Evolutionary conservation across 2,888 invertebrate genomes (phyloP).

Genomic region (Amphipoea lucens): DNA sequence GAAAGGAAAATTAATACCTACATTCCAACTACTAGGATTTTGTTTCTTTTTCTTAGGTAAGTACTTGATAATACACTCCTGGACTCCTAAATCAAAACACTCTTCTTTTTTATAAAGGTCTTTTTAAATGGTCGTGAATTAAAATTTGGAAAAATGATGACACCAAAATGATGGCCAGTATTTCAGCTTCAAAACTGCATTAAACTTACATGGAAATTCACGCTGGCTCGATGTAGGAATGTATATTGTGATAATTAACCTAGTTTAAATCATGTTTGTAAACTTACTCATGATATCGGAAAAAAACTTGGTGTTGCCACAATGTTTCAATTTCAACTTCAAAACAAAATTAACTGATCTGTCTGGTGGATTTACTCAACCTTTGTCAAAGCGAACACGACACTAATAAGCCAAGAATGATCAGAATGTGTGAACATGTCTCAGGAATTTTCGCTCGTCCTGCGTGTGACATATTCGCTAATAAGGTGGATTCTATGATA

Average conservation of each 20-base stretch:
- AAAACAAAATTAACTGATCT: slow-evolving; percentile 5
- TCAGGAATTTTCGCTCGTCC: slow-evolving; percentile 7
- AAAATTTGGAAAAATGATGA: neutral
- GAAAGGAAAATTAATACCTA: neutral
- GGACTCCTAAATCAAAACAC: neutral
- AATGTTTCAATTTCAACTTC: neutral
- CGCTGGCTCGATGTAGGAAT: neutral
- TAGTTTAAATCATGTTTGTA: neutral
- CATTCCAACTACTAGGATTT: neutral
- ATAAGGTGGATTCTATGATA: neutral
- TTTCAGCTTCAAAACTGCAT: neutral
- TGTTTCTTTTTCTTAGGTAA: neutral
- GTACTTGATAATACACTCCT: neutral
- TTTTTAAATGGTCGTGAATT: neutral
- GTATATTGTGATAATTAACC: neutral
- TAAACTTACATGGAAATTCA: neutral
- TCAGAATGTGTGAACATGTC: slow-evolving; percentile 13
- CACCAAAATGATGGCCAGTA: neutral
- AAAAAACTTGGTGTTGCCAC: neutral
- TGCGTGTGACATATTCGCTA: slow-evolving; percentile 1
- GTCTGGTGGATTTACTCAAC: slow-evolving; percentile 5
- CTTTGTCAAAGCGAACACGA: slow-evolving; percentile 9
- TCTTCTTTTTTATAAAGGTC: neutral
- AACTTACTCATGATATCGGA: neutral
- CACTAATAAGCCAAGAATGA: slow-evolving; percentile 8